Conservation (phyloP, 2,888 invertebrate genomes). For the Pristionchus entomophagus region DNA sequence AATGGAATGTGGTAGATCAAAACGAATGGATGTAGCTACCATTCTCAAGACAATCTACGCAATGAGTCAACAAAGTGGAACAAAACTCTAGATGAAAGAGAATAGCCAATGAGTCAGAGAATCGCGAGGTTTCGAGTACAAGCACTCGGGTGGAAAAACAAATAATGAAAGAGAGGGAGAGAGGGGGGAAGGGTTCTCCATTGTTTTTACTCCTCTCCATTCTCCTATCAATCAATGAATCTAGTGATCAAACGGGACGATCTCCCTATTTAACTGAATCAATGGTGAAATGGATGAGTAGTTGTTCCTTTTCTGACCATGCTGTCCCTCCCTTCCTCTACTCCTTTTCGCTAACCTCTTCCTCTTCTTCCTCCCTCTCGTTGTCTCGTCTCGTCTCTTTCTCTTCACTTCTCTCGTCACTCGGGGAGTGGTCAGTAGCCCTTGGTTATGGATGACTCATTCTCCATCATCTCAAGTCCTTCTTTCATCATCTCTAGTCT, state of each 20-base stretch:
- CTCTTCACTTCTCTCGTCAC: constrained; percentile 27
- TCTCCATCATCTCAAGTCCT: neutral
- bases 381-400: constrained; percentile 1
- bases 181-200: neutral
- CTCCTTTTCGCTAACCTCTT: constrained; percentile 26
- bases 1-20: neutral
- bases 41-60: neutral
- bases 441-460: constrained; percentile 14
- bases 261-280: neutral
- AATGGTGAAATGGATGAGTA: constrained; percentile 9
- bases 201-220: constrained; percentile 1
- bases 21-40: neutral
- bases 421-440: neutral
- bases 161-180: constrained; percentile 2
- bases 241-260: neutral
- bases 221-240: constrained; percentile 24
- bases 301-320: constrained; percentile 21
- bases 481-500: constrained; percentile 26
- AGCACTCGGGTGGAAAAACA: neutral
- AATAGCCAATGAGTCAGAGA: constrained; percentile 20
- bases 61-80: neutral
- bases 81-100: constrained; percentile 3
- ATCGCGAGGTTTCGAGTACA: neutral
- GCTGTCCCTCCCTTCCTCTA: neutral
- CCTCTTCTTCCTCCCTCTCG: constrained; percentile 19